A percentile compares a stretch with the other conserved stretches of the same genome.
Evolutionary conservation across 2,888 invertebrate genomes (phyloP).

Genomic region (Pachliopta kotzebuea): DNA sequence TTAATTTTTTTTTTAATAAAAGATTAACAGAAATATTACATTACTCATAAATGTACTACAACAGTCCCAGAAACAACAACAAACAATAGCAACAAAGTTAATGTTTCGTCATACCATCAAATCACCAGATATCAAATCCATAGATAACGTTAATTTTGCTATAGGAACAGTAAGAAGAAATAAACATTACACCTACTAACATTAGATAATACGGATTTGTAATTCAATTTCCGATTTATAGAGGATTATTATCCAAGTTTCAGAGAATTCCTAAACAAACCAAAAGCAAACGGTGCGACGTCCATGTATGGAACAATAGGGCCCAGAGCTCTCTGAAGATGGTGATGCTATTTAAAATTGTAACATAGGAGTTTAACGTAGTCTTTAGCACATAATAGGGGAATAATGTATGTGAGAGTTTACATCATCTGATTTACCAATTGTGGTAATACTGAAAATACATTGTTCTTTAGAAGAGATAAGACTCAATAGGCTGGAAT

Average conservation of each 20-base stretch:
- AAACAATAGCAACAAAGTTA: no score
- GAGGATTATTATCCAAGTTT: constrained; percentile 41
- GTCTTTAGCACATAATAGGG: constrained; percentile 30
- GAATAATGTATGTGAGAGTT: constrained; percentile 26
- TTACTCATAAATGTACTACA: no score
- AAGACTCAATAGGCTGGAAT: no score
- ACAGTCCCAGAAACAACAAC: no score
- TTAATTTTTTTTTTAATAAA: no score
- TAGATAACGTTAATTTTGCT: no score
- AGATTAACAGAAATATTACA: no score
- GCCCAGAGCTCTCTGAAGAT: constrained; percentile 15
- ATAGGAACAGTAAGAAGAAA: no score
- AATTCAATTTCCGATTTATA: constrained; percentile 39
- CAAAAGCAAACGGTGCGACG: constrained; percentile 23
- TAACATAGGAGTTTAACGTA: constrained; percentile 27
- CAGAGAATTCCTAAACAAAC: constrained; percentile 19
- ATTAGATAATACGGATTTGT: neutral
- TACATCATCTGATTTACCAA: neutral
- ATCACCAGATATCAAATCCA: no score
- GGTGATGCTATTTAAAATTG: constrained; percentile 28
- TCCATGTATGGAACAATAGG: constrained; percentile 28
- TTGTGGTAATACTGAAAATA: neutral
- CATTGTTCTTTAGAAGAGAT: no score
- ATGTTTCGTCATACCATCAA: no score
- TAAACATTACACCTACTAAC: neutral